Conservation (phyloP, 2,113 vertebrate genomes). For the Ursus arctos region DNA sequence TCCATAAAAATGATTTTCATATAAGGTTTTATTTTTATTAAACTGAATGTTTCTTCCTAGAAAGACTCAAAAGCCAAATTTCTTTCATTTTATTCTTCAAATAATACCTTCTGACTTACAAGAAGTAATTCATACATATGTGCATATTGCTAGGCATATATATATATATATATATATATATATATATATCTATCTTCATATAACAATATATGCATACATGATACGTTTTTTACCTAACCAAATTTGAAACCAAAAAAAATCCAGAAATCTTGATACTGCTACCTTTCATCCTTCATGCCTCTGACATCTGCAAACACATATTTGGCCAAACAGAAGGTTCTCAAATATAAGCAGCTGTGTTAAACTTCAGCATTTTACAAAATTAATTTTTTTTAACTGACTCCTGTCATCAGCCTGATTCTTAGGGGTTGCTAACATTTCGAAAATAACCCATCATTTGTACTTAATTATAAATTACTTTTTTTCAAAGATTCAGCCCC, state of each 20-base stretch:
- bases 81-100: slow-evolving; percentile 26
- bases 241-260: slow-evolving; percentile 21
- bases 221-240: neutral
- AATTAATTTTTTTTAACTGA: neutral
- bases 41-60: slow-evolving; percentile 17
- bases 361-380: neutral
- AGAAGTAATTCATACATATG: neutral
- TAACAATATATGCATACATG: neutral
- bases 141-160: neutral
- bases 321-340: neutral
- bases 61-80: slow-evolving; percentile 3
- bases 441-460: neutral
- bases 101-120: neutral
- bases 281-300: neutral
- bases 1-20: slow-evolving; percentile 55
- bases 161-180: neutral
- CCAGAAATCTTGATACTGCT: neutral
- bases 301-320: slow-evolving; percentile 18
- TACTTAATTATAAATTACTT: slow-evolving; percentile 46
- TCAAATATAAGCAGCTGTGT: neutral
- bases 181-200: neutral
- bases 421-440: neutral
- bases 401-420: neutral
- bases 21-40: slow-evolving; percentile 42
- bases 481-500: neutral